Conservation (phyloP, 2,888 invertebrate species). For the Agrotis ipsilon region DNA sequence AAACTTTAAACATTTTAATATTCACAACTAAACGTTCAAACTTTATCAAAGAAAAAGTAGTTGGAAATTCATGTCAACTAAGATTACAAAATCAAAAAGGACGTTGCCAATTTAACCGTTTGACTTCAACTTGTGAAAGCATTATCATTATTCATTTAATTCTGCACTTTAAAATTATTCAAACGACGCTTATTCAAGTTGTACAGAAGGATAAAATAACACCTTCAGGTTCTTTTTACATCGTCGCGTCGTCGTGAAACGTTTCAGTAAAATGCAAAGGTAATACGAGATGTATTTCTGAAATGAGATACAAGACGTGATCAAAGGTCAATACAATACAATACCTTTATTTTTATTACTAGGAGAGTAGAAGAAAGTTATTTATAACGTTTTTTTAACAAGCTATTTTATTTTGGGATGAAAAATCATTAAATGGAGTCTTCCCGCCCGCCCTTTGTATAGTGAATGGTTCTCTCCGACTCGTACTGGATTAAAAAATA, state of each 20-base stretch:
- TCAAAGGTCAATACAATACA: neutral
- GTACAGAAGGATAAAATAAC: slow-evolving; percentile 34
- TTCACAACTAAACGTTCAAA: slow-evolving; percentile 40
- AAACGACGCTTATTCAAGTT: slow-evolving; percentile 21
- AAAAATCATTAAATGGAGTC: too few species aligned
- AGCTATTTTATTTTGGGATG: too few species aligned
- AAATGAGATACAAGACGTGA: neutral
- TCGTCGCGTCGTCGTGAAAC: slow-evolving; percentile 1
- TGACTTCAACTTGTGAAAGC: slow-evolving; percentile 37
- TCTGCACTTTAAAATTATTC: slow-evolving; percentile 43
- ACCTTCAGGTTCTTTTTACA: slow-evolving; percentile 14
- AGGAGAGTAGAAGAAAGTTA: too few species aligned
- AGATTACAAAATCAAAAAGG: slow-evolving; percentile 37
- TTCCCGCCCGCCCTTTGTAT: too few species aligned
- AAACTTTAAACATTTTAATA: slow-evolving; percentile 31
- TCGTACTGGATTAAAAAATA: too few species aligned
- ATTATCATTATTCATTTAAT: slow-evolving; percentile 53
- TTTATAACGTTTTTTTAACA: neutral
- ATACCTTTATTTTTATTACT: too few species aligned
- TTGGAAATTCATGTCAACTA: slow-evolving; percentile 32
- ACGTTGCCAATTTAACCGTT: slow-evolving; percentile 31
- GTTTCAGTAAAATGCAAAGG: slow-evolving; percentile 23
- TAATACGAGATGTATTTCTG: neutral
- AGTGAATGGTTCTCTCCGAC: too few species aligned
- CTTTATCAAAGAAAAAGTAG: slow-evolving; percentile 44